These are phyloP conservation scores for Hirtodrosophila alboralis DNA, from an alignment of 2,888 invertebrate genomes.

Conservation along the genomic window DNA sequence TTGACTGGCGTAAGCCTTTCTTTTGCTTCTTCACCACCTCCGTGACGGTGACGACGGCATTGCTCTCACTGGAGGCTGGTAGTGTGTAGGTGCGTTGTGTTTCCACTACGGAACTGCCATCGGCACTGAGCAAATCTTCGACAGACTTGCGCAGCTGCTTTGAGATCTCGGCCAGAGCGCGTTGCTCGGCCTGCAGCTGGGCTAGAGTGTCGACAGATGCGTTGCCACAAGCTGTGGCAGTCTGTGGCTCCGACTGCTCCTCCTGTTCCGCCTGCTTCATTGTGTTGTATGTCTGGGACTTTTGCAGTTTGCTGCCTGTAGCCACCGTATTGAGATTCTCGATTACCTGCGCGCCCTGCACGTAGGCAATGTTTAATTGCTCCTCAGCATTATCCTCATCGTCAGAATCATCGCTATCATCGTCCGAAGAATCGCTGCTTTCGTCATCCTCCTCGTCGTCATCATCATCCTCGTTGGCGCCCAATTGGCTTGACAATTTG, in stretches of 20 bases:
- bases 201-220: slow-evolving; percentile 65
- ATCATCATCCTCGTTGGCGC: slow-evolving; percentile 42
- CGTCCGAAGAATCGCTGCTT: slow-evolving; percentile 68
- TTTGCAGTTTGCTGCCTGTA: slow-evolving; percentile 73
- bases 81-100: slow-evolving; percentile 66
- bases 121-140: slow-evolving; percentile 76
- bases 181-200: slow-evolving; percentile 78
- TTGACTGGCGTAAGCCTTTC: slow-evolving; percentile 25
- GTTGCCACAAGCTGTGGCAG: slow-evolving; percentile 8
- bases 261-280: slow-evolving; percentile 67
- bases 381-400: slow-evolving; percentile 69
- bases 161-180: slow-evolving; percentile 80
- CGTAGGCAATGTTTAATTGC: slow-evolving; percentile 73
- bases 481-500: slow-evolving; percentile 67
- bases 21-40: slow-evolving; percentile 68
- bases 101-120: slow-evolving; percentile 59
- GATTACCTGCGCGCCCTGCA: slow-evolving; percentile 83
- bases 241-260: slow-evolving; percentile 3
- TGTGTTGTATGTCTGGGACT: slow-evolving; percentile 79
- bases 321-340: slow-evolving; percentile 82
- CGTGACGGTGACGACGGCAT: slow-evolving; percentile 65
- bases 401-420: slow-evolving; percentile 71
- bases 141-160: slow-evolving; percentile 80
- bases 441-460: slow-evolving; percentile 74
- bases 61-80: slow-evolving; percentile 52